Conservation (phyloP, 2,888 invertebrate genomes). For the Eulithis testata region DNA sequence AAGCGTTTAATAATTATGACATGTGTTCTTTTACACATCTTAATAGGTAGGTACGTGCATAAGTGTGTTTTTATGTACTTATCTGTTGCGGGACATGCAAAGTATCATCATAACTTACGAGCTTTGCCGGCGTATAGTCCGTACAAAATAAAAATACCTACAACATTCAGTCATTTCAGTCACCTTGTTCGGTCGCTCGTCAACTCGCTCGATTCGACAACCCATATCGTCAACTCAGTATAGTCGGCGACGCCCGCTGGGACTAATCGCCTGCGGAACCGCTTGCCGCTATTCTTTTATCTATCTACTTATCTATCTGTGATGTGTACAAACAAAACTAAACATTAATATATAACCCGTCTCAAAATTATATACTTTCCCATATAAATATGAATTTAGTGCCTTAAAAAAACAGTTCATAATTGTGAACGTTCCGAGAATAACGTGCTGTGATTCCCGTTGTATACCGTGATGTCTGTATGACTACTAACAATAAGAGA, state of each 20-base stretch:
- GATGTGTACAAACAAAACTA: constrained; percentile 48
- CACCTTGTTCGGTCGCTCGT: background rate
- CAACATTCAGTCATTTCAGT: too few relatives aligned
- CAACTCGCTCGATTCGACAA: constrained; percentile 1
- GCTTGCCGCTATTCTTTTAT: constrained; percentile 29
- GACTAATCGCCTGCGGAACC: constrained; percentile 39
- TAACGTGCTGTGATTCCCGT: constrained; percentile 34
- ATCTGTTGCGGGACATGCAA: too few relatives aligned
- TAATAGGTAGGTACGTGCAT: too few relatives aligned
- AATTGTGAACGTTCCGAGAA: constrained; percentile 25
- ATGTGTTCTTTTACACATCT: too few relatives aligned
- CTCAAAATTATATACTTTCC: constrained; percentile 1
- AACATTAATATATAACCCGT: constrained; percentile 9
- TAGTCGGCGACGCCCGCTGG: constrained; percentile 58
- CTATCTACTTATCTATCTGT: constrained; percentile 44
- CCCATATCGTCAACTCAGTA: background rate
- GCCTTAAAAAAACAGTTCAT: constrained; percentile 27
- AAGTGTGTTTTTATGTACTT: too few relatives aligned
- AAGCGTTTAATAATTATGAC: too few relatives aligned
- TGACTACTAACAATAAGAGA: constrained; percentile 39
- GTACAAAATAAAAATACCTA: constrained; percentile 1
- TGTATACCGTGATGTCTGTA: constrained; percentile 37
- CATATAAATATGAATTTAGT: constrained; percentile 17
- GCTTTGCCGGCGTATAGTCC: background rate
- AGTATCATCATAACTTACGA: too few relatives aligned